A percentile compares a stretch with the other conserved stretches of the same genome.
phyloP scores from a whole-genome alignment of 2,888 invertebrate genomes.

The Ichneumoninae sp. region DNA sequence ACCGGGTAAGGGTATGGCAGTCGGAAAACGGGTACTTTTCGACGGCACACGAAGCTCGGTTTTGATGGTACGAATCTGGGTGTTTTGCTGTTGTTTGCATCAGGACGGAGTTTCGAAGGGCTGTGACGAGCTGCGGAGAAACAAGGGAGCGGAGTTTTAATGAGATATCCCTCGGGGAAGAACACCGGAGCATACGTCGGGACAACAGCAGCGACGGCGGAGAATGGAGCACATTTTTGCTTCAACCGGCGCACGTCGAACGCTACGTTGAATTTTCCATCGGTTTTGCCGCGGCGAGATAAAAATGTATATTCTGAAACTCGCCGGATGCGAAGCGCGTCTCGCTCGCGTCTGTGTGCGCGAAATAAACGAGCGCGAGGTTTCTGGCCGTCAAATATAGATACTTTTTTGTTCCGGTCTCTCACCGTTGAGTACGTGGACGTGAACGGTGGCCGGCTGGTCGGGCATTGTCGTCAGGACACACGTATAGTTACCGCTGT shows the following conservation, averaged over 20 bases:
- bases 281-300: neutral
- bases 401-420: slow-evolving; percentile 11
- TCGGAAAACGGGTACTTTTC: too few relatives aligned
- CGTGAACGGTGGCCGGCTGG: slow-evolving; percentile 84
- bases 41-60: too few relatives aligned
- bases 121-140: slow-evolving; percentile 2
- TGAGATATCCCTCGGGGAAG: slow-evolving; percentile 25
- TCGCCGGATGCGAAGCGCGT: slow-evolving; percentile 3
- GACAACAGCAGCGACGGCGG: neutral
- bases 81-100: slow-evolving; percentile 11
- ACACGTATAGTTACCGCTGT: slow-evolving; percentile 86
- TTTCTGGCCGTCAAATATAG: slow-evolving; percentile 4
- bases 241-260: slow-evolving; percentile 17
- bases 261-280: slow-evolving; percentile 36
- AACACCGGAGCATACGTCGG: slow-evolving; percentile 6
- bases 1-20: too few relatives aligned
- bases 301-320: slow-evolving; percentile 34
- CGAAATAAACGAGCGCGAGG: neutral
- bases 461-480: slow-evolving; percentile 84
- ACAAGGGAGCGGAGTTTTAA: slow-evolving; percentile 23
- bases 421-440: slow-evolving; percentile 86
- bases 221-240: slow-evolving; percentile 26
- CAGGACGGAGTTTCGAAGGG: slow-evolving; percentile 5
- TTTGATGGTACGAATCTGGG: too few relatives aligned
- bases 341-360: neutral